These are phyloP conservation scores for Rhea americana DNA, from an alignment of 2,113 vertebrate genomes.

Conservation along the genomic window DNA sequence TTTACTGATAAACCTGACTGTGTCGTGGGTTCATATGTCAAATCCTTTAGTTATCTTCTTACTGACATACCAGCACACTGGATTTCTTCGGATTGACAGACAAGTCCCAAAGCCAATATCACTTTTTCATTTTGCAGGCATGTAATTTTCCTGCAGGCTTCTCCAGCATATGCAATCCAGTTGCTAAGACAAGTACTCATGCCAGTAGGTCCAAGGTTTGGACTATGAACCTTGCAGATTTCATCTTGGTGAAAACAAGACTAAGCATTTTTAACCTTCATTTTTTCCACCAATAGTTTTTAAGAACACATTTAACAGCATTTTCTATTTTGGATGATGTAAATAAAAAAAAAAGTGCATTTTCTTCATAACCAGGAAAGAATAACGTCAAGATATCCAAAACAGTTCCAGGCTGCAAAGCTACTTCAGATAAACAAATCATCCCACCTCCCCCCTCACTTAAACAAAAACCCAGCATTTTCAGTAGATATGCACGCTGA, in stretches of 20 bases:
- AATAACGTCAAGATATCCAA: not conserved
- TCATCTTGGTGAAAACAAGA: not conserved
- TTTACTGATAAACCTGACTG: not conserved
- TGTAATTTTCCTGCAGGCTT: not conserved
- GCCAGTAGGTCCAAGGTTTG: not conserved
- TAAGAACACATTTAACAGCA: not conserved
- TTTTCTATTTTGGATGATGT: not conserved
- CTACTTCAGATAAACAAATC: not conserved
- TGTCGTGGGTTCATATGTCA: not conserved
- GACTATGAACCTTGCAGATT: not conserved
- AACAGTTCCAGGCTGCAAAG: not conserved
- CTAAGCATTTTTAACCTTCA: not conserved
- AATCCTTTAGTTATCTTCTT: rapidly evolving
- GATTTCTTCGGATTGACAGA: not conserved
- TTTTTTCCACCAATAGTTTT: not conserved
- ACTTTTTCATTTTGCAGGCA: not conserved
- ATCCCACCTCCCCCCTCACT: rapidly evolving
- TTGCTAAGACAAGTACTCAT: not conserved
- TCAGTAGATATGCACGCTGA: not conserved
- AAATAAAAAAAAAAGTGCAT: not conserved
- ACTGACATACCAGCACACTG: too few relatives aligned
- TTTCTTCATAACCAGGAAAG: not conserved
- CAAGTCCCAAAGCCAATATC: not conserved
- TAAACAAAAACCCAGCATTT: not conserved
- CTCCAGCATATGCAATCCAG: not conserved